Conservation (phyloP, 2,113 vertebrate species). For the Rhea pennata region DNA sequence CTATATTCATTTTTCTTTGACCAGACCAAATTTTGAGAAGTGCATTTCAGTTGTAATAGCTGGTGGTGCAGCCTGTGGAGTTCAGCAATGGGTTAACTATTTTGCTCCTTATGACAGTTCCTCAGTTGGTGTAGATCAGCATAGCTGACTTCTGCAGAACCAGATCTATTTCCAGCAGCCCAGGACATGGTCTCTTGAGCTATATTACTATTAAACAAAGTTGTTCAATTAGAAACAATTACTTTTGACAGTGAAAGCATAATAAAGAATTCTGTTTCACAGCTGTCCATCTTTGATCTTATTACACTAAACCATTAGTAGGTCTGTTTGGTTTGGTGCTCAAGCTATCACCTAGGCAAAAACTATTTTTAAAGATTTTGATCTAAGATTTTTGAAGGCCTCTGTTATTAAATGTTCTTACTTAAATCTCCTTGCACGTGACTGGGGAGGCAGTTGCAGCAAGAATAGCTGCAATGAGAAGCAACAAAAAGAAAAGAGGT, state of each 20-base stretch:
- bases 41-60: neutral
- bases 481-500: neutral
- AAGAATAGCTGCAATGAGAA: conserved; percentile 13
- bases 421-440: neutral
- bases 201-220: conserved; percentile 58
- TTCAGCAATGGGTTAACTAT: conserved; percentile 34
- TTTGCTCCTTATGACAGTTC: conserved; percentile 17
- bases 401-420: neutral
- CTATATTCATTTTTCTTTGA: neutral
- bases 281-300: conserved; percentile 60
- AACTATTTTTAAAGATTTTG: neutral
- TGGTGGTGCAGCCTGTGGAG: neutral
- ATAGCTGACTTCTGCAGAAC: conserved; percentile 58
- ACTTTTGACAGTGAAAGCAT: conserved; percentile 53
- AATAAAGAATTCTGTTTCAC: conserved; percentile 45
- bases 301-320: conserved; percentile 33
- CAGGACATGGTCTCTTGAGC: conserved; percentile 50
- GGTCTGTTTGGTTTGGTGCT: conserved; percentile 42
- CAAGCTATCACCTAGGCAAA: conserved; percentile 33
- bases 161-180: conserved; percentile 43
- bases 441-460: neutral
- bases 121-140: conserved; percentile 41
- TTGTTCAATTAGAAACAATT: conserved; percentile 64
- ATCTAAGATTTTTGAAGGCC: conserved; percentile 27
- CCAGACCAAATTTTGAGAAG: neutral